Base-by-base conservation (phyloP, 2,888 invertebrate species). In the Notodonta ziczac region DNA sequence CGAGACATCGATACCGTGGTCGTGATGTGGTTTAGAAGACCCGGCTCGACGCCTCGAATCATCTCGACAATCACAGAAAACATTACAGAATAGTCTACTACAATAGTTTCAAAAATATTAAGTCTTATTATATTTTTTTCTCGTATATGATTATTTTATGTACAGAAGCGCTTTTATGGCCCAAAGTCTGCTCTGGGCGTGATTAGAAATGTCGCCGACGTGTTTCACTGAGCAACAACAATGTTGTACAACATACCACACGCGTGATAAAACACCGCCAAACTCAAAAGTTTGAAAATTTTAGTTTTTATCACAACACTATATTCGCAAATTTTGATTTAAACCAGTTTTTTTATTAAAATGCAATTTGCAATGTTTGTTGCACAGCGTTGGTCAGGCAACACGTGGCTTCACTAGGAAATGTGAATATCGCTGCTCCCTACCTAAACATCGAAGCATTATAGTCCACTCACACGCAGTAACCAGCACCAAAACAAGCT, bases 51-150 rank as follows among this genome's bases (percentile, higher is more conserved):
- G 44, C 7, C 42, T 16, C 56, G 14, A 61, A 62, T 62, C 58
- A 65, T 58, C 58, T 60, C 64, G 57, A 63, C 69, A 9, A 7
- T 81, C 76, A 66, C 46, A 83, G 82, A 83, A 81, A 84, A 80
- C 69, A 71, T 70, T 39, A 54, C 14, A 76, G 69, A 82, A 78
- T 86, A 74, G 13, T 82, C 81, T 74, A 78, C 86, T 86, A 87
- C 82, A 84, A 84, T 87, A 88, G 78, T 87, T 89, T 88, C 86
- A 88, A 89, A 89, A 89, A 89, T 89, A 89, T 87, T 82, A 86
- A 89, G 82, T 87, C 85, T 88, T 87, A 87, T 77, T 82, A 85
- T 77, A 74, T 75, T 74, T 52, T 64, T 71, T 72, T 71, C 59
- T 74, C 73, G 77, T 84, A 83, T 83, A 77, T 79, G 60, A 67